Evolutionary conservation across 2,888 invertebrate species (phyloP), one percentile per base, ranked within the genome.

Genomic region (Tipula unca): DNA sequence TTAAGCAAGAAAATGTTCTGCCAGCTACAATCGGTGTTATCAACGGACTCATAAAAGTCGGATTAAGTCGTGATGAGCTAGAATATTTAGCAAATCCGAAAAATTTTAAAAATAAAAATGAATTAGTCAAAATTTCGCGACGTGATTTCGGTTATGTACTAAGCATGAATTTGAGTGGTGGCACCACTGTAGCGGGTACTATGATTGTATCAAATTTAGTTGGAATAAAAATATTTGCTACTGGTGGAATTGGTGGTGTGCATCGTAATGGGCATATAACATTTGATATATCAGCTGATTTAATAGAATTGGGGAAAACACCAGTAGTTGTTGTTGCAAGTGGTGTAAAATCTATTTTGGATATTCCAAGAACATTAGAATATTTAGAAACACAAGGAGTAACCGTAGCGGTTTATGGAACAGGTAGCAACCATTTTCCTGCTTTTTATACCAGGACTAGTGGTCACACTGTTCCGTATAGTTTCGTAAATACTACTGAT

Each of bases 101-200:
- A 4, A 54, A 85, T 29, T 29, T 29, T n/a, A 29, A 29, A 32
- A 85, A 17, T 54, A 25, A 36, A 39, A 85, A 39, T 25, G 54
- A 85, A n/a, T 54, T 54, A 54, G 85, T 97, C 3, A 99, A 99
- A 91, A 95, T 96, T 29, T 98, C 99, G 0, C 92, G 97, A 10
- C 92, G 98, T 87, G 98, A 99, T 91, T 92, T 98, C 36, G 94
- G 97, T 0, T 94, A 93, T 87, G 94, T 96, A 13, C 88, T 95
- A 14, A 94, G 95, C n/a, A 92, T 93, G 87, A 91, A 92, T 85
- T 89, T 93, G 29, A 94, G 94, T 89, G 98, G 99, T 0, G 99
- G 99, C 0, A 99, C 99, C 0, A 99, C 99, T 0, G 99, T 99
- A 0, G 96, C 98, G 0, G 98, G 96, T 0, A 99, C 99, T 0